Evolutionary conservation across 1,140 invertebrate genomes (phyloP), one percentile per base, ranked within the genome.

Genomic region (Armadillidium nasatum): DNA sequence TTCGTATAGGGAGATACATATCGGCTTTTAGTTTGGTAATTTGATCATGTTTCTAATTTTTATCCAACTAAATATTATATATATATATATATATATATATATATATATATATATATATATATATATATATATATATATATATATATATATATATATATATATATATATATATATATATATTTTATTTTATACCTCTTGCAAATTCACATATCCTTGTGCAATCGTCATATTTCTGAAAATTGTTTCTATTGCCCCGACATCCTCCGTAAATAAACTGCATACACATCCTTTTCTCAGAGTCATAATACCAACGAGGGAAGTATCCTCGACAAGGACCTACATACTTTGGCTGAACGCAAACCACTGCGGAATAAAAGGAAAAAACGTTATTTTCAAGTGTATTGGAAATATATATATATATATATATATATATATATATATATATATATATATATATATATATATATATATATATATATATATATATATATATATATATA

Each of bases 231-330:
- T 89, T 91, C 73, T 91, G 85, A 86, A 95, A 96, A 85, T 95
- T 95, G 84, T 96, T 96, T 81, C 88, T 88, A 84, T 93, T 95
- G n/a, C 93, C 93, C n/a, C 85, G 83, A 80, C 88, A 89, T 11
- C 88, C 88, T 43, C 87, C 85, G 80, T 87, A 89, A n/a, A 85
- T 82, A 82, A 89, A 89, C 74, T 83, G 78, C 74, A 86, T 84
- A 80, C 88, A 89, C 21, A 81, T 78, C 15, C 84, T 80, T 7
- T 81, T 83, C 9, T 82, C 80, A 6, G 81, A 70, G 81, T 89
- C 86, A 81, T 83, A 89, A 82, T 84, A 87, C 83, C 86, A 89
- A 23, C 0, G 82, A 81, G 19, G 74, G 79, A 76, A 87, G 81
- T 69, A 79, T 7, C 81, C 85, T 44, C 83, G 76, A 75, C 85